Base-by-base conservation (phyloP, 2,113 vertebrate genomes). In the Phrynocephalus versicolor region DNA sequence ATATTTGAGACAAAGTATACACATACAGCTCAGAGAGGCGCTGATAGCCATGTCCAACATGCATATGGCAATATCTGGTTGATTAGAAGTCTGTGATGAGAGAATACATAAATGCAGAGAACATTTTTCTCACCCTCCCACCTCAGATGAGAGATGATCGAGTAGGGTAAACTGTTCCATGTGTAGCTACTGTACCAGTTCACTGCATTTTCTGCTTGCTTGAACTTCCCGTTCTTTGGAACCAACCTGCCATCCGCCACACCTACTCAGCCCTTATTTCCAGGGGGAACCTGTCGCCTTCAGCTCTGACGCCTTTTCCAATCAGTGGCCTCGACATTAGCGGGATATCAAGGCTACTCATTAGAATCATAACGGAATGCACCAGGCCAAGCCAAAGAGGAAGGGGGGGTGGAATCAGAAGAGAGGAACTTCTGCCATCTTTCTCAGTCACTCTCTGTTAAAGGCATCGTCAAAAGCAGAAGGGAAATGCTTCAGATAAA, bases 81-180 rank as follows among this genome's bases (percentile, higher is more conserved):
- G 69, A 57, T 78, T 70, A 65, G 84, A 69, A 85, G 76, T 85
- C 90, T 88, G 92, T 19, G 4, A 10, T 70, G 87, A 89, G 79
- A 81, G 65, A 93, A 94, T 91, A 90, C 92, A 83, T 64, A 79
- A 16, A 90, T 87, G 91, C 55, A n/a, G 88, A 89, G 89, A 39
- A 89, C 86, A 86, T 82, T 79, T n/a, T 87, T 87, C 94, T 91
- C 93, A 92, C 92, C 92, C 37, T 85, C 92, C 93, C 95, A 89
- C 87, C 91, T 92, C 83, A 93, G 85, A 93, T 94, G 96, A 96
- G 94, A 89, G 91, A 92, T 90, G 89, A 78, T 55, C 6, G 89
- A 96, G 95, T 91, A 93, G 95, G 95, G 96, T 95, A 97, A 97
- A 96, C 96, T 96, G 96, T 96, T 95, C 96, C 94, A 96, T 96